Evolutionary conservation across 2,888 invertebrate genomes (phyloP), one percentile per base, ranked within the genome.

Genomic region (Caradrina clavipalpis): DNA sequence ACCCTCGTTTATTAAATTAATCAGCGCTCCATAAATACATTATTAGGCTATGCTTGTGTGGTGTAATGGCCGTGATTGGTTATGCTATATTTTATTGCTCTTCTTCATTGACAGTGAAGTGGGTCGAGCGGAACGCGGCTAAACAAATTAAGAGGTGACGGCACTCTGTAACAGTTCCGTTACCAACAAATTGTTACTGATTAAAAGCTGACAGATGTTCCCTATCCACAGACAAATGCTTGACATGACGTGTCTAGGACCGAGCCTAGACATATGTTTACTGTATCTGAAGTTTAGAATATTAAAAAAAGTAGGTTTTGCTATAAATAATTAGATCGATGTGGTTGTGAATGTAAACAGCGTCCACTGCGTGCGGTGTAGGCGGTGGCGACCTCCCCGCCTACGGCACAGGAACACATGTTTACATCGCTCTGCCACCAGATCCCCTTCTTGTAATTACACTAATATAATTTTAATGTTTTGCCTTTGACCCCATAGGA

Each of bases 341-440:
- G 85, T 88, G 86, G 88, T 87, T 89, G 82, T 87, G 83, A 88
- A 88, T 87, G 87, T 92, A 92, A 92, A 92, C 90, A 91, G 84
- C 78, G 82, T 86, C 80, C 82, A 80, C 81, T 78, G 82, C 80
- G 50, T 69, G 63, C 63, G 81, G 87, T 86, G 92, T 90, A 87
- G 91, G 91, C 88, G 93, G 90, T 86, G 89, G 84, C 78, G 94
- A 89, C 94, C 94, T 94, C 90, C 88, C 88, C 92, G 91, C 93
- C 93, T 90, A 92, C 92, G 80, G 66, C 80, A 84, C 89, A 88
- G 90, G 90, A 92, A 93, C 94, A 95, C 88, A 93, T 95, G 94
- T 93, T 94, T 92, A 92, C 88, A 86, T 91, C 45, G 45, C 17
- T 45, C 85, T 87, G 85, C 87, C 82, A 89, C 84, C 87, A 87